Evolutionary conservation across 2,113 vertebrate genomes (phyloP).

Genomic region (Neolamprologus caudopunctatus): DNA sequence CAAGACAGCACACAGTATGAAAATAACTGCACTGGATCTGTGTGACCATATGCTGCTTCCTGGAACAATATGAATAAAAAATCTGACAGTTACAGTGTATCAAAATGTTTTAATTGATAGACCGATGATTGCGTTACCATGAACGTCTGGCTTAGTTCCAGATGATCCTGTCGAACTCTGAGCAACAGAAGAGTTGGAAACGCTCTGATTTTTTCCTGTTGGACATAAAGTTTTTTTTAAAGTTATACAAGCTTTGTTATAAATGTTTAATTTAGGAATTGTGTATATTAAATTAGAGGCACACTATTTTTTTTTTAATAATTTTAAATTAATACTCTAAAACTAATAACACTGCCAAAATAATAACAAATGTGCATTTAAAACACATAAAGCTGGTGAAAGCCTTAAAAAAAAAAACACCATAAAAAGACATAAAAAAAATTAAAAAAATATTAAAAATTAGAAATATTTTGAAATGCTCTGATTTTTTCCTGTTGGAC

Average conservation of each 20-base stretch:
- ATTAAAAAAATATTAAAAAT: not conserved
- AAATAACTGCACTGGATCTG: not conserved
- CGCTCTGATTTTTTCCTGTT: not conserved
- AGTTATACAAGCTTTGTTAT: not conserved
- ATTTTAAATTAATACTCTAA: no score
- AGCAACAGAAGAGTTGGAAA: not conserved
- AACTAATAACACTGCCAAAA: fast-evolving
- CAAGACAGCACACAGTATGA: not conserved
- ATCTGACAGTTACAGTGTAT: fast-evolving
- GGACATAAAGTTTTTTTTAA: not conserved
- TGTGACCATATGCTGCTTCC: not conserved
- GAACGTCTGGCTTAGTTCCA: not conserved
- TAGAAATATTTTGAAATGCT: not conserved
- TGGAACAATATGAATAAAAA: not conserved
- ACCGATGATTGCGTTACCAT: not conserved
- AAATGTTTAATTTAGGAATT: not conserved
- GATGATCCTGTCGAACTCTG: not conserved
- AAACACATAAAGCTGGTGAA: not conserved
- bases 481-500: not conserved
- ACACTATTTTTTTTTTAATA: no score
- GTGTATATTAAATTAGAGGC: not conserved
- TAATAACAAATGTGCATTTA: not conserved
- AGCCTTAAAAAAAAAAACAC: not conserved
- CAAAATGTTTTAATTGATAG: not conserved
- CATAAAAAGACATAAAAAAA: fast-evolving